Evolutionary conservation across 2,797 vertebrate species (phyloP), one percentile per base, ranked within the genome.

Genomic region (Eulemur coronatus): DNA sequence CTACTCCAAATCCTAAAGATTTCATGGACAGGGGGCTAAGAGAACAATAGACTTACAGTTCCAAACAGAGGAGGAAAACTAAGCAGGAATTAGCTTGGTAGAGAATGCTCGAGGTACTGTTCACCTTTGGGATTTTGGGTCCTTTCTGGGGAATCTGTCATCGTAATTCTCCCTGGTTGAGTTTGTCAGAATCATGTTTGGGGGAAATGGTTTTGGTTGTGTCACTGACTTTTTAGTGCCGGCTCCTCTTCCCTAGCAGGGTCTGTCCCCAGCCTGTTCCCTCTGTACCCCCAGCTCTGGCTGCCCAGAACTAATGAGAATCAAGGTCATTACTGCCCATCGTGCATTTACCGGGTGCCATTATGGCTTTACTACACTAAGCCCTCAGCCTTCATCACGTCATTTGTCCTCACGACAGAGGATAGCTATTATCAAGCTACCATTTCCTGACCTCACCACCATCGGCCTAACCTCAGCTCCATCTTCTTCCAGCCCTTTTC

Each of bases 101-200:
- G 65, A 81, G 43, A 95, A 72, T 52, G 7, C 41, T 12, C 2
- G 0, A 69, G 35, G 41, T 81, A 35, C 78, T 67, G 13, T 38
- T 85, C 33, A 17, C 82, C 84, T 84, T 73, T 57, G 89, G 48
- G 69, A 79, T 79, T 84, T 61, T 12, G 33, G 22, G 13, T n/a
- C 30, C 4, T 65, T 65, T 91, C 82, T 63, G 33, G 41, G 57
- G 35, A 7, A 84, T 67, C 61, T 35, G 14, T 33, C 5, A 4
- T 50, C 18, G 0, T 72, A 57, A 48, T 84, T 85, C 48, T 85
- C 24, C 43, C 65, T 18, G 15, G 35, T 41, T 91, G 65, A 89
- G 59, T 65, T 76, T 91, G 41, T 85, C 65, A 61, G 76, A 78
- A 70, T 91, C 79, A 72, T 84, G 55, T 89, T 96, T 79, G 57